Base-by-base conservation (phyloP, 2,888 invertebrate species). In the Conomelus anceps region DNA sequence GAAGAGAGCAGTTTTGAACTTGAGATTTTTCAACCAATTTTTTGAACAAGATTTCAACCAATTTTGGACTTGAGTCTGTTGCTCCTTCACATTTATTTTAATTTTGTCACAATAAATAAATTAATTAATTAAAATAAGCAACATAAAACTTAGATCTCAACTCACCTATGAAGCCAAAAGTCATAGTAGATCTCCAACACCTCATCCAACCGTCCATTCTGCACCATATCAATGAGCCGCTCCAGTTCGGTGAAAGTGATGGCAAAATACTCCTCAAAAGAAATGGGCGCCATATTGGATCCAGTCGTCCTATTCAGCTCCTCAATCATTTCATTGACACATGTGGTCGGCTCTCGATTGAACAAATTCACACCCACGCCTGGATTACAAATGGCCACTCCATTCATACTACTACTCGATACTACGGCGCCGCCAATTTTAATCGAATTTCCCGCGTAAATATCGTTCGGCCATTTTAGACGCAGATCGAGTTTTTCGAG, bases 401-500 rank as follows among this genome's bases (percentile, higher is more conserved):
- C 91, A 90, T 90, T 92, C 91, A 91, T 91, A 3, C 84, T 26
- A 22, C 96, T 93, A 26, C 96, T 96, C 24, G 95, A 96, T 1
- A 98, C 96, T n/a, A 98, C 93, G 29, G 98, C 94, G 26, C 99
- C 99, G 84, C 99, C 99, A 91, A 99, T 95, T 94, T 99, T 99
- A 23, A 95, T 94, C 22, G 95, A 94, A 24, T 96, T 95, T 89
- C 97, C 96, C 90, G 95, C 95, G 93, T 99, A 99, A 90, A 99
- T 96, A 93, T 99, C 99, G 93, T 99, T 99, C 17, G 99, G 99
- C 99, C 99, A 99, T 94, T 99, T 99, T 91, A 99, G 94, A 92
- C 96, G 95, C 91, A 96, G 93, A 92, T 96, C 94, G 84, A 96
- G 93, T 87, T 94, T 94, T 94, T 97, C 95, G 92, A 97, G 97